A percentile compares a stretch with the other conserved stretches of the same genome.
phyloP scores from a whole-genome alignment of 2,113 vertebrate genomes.

The Lepisosteus osseus region DNA sequence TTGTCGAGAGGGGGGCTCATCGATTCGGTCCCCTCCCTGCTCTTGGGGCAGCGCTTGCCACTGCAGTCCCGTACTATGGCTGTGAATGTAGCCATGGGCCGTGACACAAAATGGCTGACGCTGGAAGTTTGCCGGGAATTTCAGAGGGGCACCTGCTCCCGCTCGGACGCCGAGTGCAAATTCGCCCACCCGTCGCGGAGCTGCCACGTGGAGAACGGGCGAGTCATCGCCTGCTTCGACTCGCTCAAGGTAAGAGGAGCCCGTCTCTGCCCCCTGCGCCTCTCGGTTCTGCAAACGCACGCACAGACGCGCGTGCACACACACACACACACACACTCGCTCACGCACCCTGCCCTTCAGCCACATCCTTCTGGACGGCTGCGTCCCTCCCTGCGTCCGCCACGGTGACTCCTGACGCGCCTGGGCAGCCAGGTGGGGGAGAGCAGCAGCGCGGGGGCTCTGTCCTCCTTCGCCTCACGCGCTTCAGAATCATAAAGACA shows the following conservation, averaged over 20 bases:
- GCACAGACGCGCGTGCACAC: too few species aligned
- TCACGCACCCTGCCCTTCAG: too few species aligned
- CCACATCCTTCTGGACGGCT: too few species aligned
- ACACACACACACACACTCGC: too few species aligned
- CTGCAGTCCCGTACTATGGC: slow-evolving; percentile 68
- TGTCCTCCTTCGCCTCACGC: too few species aligned
- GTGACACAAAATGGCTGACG: slow-evolving; percentile 98
- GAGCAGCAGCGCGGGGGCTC: too few species aligned
- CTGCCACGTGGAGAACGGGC: slow-evolving; percentile 97
- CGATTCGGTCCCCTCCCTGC: background rate
- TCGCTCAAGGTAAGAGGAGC: slow-evolving; percentile 88
- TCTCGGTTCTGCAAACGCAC: too few species aligned
- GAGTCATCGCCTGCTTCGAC: slow-evolving; percentile 98
- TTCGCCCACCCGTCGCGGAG: slow-evolving; percentile 93
- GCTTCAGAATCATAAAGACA: too few species aligned
- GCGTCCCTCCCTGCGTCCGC: too few species aligned
- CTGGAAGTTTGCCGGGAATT: slow-evolving; percentile 98
- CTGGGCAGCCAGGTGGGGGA: too few species aligned
- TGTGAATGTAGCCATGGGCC: slow-evolving; percentile 86
- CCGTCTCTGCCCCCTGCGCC: background rate
- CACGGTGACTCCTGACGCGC: too few species aligned
- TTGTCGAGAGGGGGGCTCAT: background rate
- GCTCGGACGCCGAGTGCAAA: slow-evolving; percentile 92
- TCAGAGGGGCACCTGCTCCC: slow-evolving; percentile 94
- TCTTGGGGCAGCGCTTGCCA: background rate